phyloP scores from a whole-genome alignment of 2,888 invertebrate species.

The Cryptocephalus primarius region DNA sequence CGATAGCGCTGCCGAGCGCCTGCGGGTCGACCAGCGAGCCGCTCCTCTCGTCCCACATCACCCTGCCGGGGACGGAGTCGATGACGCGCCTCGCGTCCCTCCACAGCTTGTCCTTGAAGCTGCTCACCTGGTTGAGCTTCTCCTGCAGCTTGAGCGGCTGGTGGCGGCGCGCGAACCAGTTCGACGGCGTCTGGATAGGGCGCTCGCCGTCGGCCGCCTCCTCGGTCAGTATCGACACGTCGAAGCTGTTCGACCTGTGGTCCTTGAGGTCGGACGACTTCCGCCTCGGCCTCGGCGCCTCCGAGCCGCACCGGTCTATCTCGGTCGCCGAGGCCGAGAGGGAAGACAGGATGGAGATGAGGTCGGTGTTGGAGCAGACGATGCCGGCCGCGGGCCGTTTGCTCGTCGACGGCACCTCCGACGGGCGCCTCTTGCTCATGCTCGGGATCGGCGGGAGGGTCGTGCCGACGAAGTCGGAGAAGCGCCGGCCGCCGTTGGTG shows the following conservation, averaged over 20 bases:
- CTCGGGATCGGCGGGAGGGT: slow-evolving; percentile 50
- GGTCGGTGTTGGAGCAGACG: slow-evolving; percentile 71
- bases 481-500: slow-evolving; percentile 47
- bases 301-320: slow-evolving; percentile 55
- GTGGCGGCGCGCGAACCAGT: slow-evolving; percentile 69
- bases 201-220: slow-evolving; percentile 28
- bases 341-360: slow-evolving; percentile 66
- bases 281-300: slow-evolving; percentile 19
- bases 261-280: slow-evolving; percentile 35
- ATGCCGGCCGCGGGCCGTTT: slow-evolving; percentile 42
- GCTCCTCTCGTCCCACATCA: slow-evolving; percentile 65
- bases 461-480: slow-evolving; percentile 60
- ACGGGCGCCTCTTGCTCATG: slow-evolving; percentile 51
- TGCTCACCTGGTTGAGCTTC: slow-evolving; percentile 2
- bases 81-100: slow-evolving; percentile 17
- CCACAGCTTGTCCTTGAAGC: slow-evolving; percentile 3
- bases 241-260: slow-evolving; percentile 72
- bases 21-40: slow-evolving; percentile 72
- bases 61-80: slow-evolving; percentile 38
- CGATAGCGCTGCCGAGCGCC: slow-evolving; percentile 72
- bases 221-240: slow-evolving; percentile 60
- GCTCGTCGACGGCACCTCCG: slow-evolving; percentile 51
- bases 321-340: slow-evolving; percentile 74
- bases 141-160: slow-evolving; percentile 42
- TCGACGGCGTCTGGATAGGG: slow-evolving; percentile 40